phyloP scores from a whole-genome alignment of 2,113 vertebrate species.

The Corythornis cristatus region DNA sequence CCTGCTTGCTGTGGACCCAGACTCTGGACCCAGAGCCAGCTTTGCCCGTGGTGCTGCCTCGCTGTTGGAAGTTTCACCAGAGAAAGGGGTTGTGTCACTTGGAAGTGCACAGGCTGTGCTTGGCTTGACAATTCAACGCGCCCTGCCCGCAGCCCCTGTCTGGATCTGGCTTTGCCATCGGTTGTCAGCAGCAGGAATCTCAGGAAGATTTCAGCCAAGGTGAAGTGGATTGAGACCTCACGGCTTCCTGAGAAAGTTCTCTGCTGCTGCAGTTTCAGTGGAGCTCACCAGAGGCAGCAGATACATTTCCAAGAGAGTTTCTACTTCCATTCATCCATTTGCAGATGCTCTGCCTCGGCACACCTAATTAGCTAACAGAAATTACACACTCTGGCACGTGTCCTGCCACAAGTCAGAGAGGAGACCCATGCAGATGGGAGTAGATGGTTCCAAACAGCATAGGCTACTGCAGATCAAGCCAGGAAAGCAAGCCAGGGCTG shows the following conservation, averaged over 20 bases:
- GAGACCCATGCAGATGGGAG: background rate
- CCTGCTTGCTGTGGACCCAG: background rate
- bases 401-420: background rate
- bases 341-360: background rate
- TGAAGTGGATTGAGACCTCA: background rate
- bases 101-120: background rate
- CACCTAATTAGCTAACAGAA: background rate
- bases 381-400: background rate
- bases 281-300: slow-evolving; percentile 55
- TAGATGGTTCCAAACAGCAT: background rate
- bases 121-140: background rate
- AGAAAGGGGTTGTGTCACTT: background rate
- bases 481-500: background rate
- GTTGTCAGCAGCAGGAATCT: background rate
- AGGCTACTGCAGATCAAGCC: background rate
- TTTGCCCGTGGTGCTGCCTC: background rate
- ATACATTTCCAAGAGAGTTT: slow-evolving; percentile 19
- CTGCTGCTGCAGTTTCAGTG: slow-evolving; percentile 12
- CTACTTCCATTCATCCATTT: background rate
- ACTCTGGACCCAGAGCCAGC: background rate
- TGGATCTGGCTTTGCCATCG: background rate
- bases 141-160: background rate
- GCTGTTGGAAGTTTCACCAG: background rate
- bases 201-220: background rate
- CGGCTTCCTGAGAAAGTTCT: background rate